Conservation (phyloP, 2,113 vertebrate genomes). For the Seriola dumerili region DNA sequence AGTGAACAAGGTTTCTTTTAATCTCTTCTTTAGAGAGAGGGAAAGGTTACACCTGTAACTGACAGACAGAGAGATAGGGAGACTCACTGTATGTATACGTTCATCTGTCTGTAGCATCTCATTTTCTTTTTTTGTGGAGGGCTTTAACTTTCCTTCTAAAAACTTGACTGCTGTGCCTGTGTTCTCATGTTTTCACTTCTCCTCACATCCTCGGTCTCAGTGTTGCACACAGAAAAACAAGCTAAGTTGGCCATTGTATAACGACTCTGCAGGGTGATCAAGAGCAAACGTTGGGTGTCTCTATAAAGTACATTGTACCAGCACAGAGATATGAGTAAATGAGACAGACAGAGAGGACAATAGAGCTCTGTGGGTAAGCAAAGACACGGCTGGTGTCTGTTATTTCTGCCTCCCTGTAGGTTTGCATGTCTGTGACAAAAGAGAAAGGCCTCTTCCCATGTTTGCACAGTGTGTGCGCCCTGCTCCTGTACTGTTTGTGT, state of each 20-base stretch:
- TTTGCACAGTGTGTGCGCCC: slow-evolving; percentile 58
- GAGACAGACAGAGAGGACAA: slow-evolving; percentile 53
- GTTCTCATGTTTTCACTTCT: slow-evolving; percentile 54
- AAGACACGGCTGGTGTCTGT: slow-evolving; percentile 52
- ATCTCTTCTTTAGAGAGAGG: slow-evolving; percentile 12
- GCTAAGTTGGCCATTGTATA: slow-evolving; percentile 32
- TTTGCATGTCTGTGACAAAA: slow-evolving; percentile 74
- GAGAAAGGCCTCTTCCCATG: slow-evolving; percentile 64
- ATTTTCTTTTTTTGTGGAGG: slow-evolving; percentile 15
- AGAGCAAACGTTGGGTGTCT: slow-evolving; percentile 38
- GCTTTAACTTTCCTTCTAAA: slow-evolving; percentile 48
- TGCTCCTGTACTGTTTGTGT: slow-evolving; percentile 61
- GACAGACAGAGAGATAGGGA: slow-evolving; percentile 16
- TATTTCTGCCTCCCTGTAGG: slow-evolving; percentile 62
- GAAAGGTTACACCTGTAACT: slow-evolving; percentile 46
- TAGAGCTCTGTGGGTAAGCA: slow-evolving; percentile 35
- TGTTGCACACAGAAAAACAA: slow-evolving; percentile 28
- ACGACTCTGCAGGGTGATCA: slow-evolving; percentile 29
- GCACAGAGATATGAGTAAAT: slow-evolving; percentile 42
- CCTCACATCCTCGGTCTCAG: slow-evolving; percentile 30
- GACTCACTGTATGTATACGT: slow-evolving; percentile 28
- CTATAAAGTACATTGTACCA: slow-evolving; percentile 36
- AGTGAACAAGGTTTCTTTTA: slow-evolving; percentile 4
- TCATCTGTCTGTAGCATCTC: slow-evolving; percentile 35
- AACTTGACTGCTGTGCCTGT: slow-evolving; percentile 9